A percentile compares a stretch with the other conserved stretches of the same genome.
These are phyloP conservation scores for Aurelia aurita DNA, from an alignment of 30 jellyfish, hydroid and myxozoan species.

Conservation along the genomic window DNA sequence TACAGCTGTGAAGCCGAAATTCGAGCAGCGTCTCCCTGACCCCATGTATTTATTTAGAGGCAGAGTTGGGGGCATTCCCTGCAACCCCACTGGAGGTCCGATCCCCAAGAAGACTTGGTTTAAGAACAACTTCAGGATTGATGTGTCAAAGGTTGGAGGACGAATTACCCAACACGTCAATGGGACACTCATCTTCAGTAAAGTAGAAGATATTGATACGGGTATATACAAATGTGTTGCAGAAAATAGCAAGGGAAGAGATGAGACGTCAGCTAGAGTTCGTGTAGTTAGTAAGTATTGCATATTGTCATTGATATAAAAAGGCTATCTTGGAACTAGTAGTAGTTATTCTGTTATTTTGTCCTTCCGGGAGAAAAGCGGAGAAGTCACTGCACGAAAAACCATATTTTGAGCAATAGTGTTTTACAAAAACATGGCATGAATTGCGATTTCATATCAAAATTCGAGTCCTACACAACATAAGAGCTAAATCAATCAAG, in stretches of 20 bases:
- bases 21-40: constrained; percentile 80
- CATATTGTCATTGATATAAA: no score
- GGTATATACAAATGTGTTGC: constrained; percentile 88
- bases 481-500: no score
- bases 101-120: constrained; percentile 84
- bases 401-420: no score
- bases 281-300: constrained; percentile 76
- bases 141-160: not conserved
- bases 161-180: constrained; percentile 48
- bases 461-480: no score
- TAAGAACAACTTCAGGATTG: constrained; percentile 53
- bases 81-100: constrained; percentile 97
- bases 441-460: no score
- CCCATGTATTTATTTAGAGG: constrained; percentile 88
- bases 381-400: no score
- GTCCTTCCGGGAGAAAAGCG: no score
- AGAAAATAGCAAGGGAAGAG: constrained; percentile 61
- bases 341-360: no score
- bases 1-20: constrained; percentile 73
- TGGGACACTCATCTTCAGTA: constrained; percentile 72
- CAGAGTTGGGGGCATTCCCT: constrained; percentile 59
- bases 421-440: no score
- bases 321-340: no score
- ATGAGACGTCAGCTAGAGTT: constrained; percentile 62
- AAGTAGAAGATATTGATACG: constrained; percentile 67